A percentile compares a stretch with the other conserved stretches of the same genome.
These are phyloP conservation scores for Stenopsyche tienmushanensis DNA, from an alignment of 1,140 invertebrate species.

Conservation along the genomic window DNA sequence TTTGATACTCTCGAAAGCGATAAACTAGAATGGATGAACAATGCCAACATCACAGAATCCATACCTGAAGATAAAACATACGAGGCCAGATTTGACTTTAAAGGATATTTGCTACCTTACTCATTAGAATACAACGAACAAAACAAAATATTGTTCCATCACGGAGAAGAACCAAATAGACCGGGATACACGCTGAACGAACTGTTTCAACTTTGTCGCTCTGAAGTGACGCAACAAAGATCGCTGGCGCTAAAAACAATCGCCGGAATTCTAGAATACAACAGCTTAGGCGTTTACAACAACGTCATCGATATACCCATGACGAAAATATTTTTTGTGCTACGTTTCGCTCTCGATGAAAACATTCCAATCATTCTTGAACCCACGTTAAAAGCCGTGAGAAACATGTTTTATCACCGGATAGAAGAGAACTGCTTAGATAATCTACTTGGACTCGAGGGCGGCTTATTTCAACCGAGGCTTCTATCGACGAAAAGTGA, in stretches of 20 bases:
- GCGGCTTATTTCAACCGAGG: slow-evolving; percentile 64
- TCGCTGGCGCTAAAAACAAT: slow-evolving; percentile 75
- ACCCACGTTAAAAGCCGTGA: slow-evolving; percentile 70
- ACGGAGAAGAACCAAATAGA: slow-evolving; percentile 87
- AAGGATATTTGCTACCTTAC: slow-evolving; percentile 70
- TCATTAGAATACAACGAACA: slow-evolving; percentile 59
- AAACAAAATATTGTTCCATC: slow-evolving; percentile 76
- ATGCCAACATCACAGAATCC: slow-evolving; percentile 57
- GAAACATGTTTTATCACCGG: slow-evolving; percentile 71
- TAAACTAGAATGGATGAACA: slow-evolving; percentile 84
- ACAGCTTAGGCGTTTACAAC: slow-evolving; percentile 72
- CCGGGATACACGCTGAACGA: slow-evolving; percentile 88
- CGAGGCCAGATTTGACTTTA: slow-evolving; percentile 70
- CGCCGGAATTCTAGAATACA: slow-evolving; percentile 75
- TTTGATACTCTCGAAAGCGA: slow-evolving; percentile 80
- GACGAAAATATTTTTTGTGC: slow-evolving; percentile 72
- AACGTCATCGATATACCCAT: slow-evolving; percentile 62
- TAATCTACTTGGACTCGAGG: slow-evolving; percentile 65
- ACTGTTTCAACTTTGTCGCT: slow-evolving; percentile 71
- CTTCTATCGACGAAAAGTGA: slow-evolving; percentile 57
- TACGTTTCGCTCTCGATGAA: slow-evolving; percentile 85
- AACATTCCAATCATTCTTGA: slow-evolving; percentile 70
- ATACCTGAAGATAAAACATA: slow-evolving; percentile 60
- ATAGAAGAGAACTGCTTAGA: slow-evolving; percentile 77
- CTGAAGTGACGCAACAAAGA: slow-evolving; percentile 76